Conservation (phyloP, 2,888 invertebrate species). For the Limnephilus auricula region DNA sequence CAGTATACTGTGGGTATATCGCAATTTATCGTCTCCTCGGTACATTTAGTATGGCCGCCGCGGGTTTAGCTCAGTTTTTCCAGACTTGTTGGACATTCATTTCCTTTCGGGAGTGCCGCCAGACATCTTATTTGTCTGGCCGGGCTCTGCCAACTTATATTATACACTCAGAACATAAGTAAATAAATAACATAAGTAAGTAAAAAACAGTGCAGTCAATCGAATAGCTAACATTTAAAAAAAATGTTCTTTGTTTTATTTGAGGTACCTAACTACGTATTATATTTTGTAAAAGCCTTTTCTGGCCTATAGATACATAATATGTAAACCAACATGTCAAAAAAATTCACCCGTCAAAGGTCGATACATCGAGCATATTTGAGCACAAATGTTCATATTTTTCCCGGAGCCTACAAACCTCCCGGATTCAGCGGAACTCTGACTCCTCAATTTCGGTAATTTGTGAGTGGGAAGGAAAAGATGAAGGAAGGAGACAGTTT, state of each 20-base stretch:
- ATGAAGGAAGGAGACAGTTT: not conserved
- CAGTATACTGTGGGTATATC: not conserved
- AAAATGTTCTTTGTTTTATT: too few relatives aligned
- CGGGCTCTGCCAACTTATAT: not conserved
- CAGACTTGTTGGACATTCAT: slow-evolving; percentile 43
- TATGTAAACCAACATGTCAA: too few relatives aligned
- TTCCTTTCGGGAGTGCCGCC: slow-evolving; percentile 51
- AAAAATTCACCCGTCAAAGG: too few relatives aligned
- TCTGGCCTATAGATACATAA: too few relatives aligned
- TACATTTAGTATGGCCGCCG: slow-evolving; percentile 49
- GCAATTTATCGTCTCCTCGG: slow-evolving; percentile 56
- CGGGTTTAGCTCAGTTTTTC: slow-evolving; percentile 49
- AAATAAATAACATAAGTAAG: too few relatives aligned
- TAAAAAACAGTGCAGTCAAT: not conserved
- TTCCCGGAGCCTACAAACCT: too few relatives aligned
- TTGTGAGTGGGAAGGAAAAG: not conserved
- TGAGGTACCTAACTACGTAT: too few relatives aligned
- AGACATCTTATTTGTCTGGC: slow-evolving; percentile 60
- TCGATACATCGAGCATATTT: too few relatives aligned
- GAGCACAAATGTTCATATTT: too few relatives aligned
- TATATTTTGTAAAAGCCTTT: too few relatives aligned
- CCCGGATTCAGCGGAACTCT: not conserved
- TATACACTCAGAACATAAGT: not conserved
- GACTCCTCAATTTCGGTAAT: not conserved
- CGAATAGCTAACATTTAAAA: not conserved